Evolutionary conservation across 2,888 invertebrate species (phyloP).

Genomic region (Caradrina kadenii): DNA sequence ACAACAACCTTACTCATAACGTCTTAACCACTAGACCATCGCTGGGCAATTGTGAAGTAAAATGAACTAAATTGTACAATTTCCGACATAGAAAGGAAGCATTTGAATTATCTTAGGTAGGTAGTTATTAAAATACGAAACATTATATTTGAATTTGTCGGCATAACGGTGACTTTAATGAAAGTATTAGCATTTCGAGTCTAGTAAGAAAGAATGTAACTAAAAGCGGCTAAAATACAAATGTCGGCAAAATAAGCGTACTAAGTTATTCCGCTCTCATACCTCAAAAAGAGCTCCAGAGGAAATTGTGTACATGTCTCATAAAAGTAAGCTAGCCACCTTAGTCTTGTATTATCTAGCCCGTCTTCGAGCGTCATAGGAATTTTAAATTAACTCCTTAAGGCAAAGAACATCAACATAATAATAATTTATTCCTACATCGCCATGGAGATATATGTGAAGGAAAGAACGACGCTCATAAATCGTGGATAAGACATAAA

Average conservation of each 20-base stretch:
- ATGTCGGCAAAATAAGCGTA: constrained; percentile 22
- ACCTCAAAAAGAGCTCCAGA: constrained; percentile 10
- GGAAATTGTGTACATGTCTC: constrained; percentile 27
- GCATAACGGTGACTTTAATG: background rate
- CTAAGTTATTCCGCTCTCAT: constrained; percentile 33
- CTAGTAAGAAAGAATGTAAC: background rate
- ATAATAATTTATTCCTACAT: constrained; percentile 32
- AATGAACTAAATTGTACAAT: too few species aligned
- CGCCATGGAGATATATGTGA: constrained; percentile 50
- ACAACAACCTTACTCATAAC: too few species aligned
- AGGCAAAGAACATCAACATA: constrained; percentile 22
- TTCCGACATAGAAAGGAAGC: too few species aligned
- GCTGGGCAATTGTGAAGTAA: background rate
- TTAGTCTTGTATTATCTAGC: constrained; percentile 16
- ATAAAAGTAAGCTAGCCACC: constrained; percentile 28
- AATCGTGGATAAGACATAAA: constrained; percentile 59
- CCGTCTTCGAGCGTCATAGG: constrained; percentile 6
- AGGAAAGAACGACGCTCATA: constrained; percentile 51
- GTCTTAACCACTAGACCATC: too few species aligned
- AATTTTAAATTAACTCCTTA: constrained; percentile 39
- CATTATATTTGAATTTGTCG: too few species aligned
- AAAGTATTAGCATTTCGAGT: background rate
- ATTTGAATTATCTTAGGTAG: too few species aligned
- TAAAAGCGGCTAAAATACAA: constrained; percentile 12
- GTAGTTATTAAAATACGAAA: background rate